Percentiles rank a stretch among this genome's conserved stretches.
Evolutionary conservation across 2,888 invertebrate species (phyloP).

Genomic region (Euplexia lucipara): DNA sequence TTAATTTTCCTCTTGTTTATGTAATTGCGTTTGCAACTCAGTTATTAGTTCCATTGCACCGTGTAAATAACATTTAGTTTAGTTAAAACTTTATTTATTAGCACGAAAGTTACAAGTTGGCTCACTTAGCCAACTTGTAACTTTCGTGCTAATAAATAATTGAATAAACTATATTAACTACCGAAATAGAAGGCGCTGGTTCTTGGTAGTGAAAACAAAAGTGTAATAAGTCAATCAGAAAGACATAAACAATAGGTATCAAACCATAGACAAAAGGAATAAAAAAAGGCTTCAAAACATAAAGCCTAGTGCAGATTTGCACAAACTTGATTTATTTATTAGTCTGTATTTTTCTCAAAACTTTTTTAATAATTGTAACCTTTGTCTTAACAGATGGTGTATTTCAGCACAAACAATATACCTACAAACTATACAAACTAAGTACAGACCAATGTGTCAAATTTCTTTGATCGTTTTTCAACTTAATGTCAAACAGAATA

Average conservation of each 20-base stretch:
- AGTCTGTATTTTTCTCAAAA: not conserved
- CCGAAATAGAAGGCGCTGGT: too few species aligned
- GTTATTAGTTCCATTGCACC: conserved; percentile 16
- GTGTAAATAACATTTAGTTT: conserved; percentile 29
- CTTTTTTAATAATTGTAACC: not conserved
- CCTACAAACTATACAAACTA: too few species aligned
- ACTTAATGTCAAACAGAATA: too few species aligned
- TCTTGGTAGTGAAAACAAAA: too few species aligned
- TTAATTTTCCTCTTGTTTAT: conserved; percentile 38
- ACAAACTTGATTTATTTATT: not conserved
- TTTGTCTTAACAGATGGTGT: not conserved
- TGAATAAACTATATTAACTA: not conserved
- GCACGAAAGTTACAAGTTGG: too few species aligned
- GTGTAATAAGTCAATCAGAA: too few species aligned
- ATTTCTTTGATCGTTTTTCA: too few species aligned
- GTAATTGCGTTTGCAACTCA: conserved; percentile 37
- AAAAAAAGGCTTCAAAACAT: too few species aligned
- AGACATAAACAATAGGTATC: too few species aligned
- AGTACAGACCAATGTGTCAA: not conserved
- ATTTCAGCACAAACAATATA: not conserved
- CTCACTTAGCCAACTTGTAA: conserved; percentile 9
- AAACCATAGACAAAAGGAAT: too few species aligned
- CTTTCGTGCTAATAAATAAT: too few species aligned
- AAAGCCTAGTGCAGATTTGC: too few species aligned
- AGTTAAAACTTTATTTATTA: conserved; percentile 8